Conservation (phyloP, 2,113 vertebrate species). For the Cebus imitator region DNA sequence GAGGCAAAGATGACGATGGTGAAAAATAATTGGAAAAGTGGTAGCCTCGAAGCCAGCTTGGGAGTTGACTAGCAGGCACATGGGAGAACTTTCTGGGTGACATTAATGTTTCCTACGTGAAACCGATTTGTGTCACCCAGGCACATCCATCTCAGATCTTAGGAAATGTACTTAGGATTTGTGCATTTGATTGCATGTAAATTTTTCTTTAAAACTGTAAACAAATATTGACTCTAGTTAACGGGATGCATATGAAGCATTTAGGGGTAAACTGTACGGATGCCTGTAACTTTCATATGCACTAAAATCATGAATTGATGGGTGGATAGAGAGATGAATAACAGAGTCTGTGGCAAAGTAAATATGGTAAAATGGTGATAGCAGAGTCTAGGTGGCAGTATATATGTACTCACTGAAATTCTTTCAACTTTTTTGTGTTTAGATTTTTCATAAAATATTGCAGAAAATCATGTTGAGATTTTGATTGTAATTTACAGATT, state of each 20-base stretch:
- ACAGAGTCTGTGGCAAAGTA: not conserved
- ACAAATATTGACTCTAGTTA: not conserved
- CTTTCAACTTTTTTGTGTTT: not conserved
- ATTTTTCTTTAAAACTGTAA: not conserved
- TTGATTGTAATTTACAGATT: not conserved
- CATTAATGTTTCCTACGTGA: rapidly evolving
- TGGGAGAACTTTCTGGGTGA: not conserved
- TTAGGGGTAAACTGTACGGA: too few relatives aligned
- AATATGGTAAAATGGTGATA: not conserved
- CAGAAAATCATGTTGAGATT: not conserved
- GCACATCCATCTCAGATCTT: not conserved
- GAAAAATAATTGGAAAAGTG: rapidly evolving
- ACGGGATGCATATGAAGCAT: too few relatives aligned
- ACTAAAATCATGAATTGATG: not conserved
- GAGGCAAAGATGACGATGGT: not conserved
- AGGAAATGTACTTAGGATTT: not conserved
- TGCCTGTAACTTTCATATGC: not conserved
- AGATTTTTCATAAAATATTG: not conserved
- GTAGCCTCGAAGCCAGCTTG: not conserved
- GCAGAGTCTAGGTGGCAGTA: not conserved
- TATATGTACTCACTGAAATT: not conserved
- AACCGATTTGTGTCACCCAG: not conserved
- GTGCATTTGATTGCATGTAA: not conserved
- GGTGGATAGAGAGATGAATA: not conserved
- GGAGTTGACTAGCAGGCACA: rapidly evolving